These are phyloP conservation scores for Ophioderma brevispina DNA, from an alignment of 35 echinoderm and acorn worm genomes.

Conservation along the genomic window DNA sequence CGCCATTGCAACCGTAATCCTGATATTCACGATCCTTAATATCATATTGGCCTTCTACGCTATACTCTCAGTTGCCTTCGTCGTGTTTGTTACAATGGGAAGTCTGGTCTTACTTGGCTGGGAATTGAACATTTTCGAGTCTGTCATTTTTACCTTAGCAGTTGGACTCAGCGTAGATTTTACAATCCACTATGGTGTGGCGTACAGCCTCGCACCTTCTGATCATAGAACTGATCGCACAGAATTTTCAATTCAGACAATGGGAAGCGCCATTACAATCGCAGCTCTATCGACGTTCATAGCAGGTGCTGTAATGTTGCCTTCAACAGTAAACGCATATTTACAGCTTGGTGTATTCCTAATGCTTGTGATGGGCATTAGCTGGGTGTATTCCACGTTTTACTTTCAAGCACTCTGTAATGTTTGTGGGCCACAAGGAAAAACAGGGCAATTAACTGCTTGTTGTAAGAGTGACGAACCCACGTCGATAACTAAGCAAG, in stretches of 20 bases:
- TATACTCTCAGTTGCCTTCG: constrained; percentile 67
- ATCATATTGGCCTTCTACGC: constrained; percentile 66
- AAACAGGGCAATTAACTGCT: not conserved
- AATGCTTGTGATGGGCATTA: constrained; percentile 76
- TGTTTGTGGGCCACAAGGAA: constrained; percentile 67
- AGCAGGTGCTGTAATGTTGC: constrained; percentile 84
- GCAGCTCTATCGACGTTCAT: constrained; percentile 88
- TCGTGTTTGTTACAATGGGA: constrained; percentile 79
- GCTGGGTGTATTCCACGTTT: constrained; percentile 85
- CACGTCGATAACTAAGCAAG: not conserved
- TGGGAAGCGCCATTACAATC: constrained; percentile 76
- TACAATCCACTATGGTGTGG: constrained; percentile 92
- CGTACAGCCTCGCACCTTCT: constrained; percentile 65
- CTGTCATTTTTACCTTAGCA: constrained; percentile 77
- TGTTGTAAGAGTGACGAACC: not conserved
- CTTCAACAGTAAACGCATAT: constrained; percentile 66
- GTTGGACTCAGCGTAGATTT: constrained; percentile 93
- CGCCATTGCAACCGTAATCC: constrained; percentile 53
- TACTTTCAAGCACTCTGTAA: constrained; percentile 80
- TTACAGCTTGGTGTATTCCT: constrained; percentile 74
- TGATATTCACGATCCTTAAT: constrained; percentile 71
- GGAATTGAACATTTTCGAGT: constrained; percentile 93
- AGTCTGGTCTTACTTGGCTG: constrained; percentile 85
- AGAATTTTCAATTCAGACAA: constrained; percentile 52
- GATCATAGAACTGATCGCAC: constrained; percentile 36